phyloP scores from a whole-genome alignment of 2,797 vertebrate genomes.

The Melanotaenia boesemani region DNA sequence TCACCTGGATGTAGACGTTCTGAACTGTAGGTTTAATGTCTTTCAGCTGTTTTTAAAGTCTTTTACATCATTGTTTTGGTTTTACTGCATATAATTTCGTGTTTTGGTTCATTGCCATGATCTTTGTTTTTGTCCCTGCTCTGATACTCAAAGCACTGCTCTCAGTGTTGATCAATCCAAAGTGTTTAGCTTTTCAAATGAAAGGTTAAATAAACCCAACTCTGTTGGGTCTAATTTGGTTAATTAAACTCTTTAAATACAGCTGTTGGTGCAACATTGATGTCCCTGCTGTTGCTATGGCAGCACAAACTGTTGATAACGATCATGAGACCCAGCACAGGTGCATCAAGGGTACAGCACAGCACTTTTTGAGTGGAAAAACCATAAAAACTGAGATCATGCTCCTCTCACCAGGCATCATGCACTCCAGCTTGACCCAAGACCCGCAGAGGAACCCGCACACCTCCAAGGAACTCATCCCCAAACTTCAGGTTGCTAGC shows the following conservation, averaged over 20 bases:
- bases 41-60: too few species aligned
- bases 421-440: constrained; percentile 91
- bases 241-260: neutral
- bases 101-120: too few species aligned
- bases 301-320: neutral
- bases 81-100: too few species aligned
- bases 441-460: constrained; percentile 91
- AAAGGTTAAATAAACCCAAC: too few species aligned
- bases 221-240: neutral
- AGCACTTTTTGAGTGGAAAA: neutral
- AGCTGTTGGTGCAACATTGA: too few species aligned
- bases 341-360: neutral
- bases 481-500: constrained; percentile 99
- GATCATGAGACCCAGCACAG: neutral
- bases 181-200: too few species aligned
- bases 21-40: too few species aligned
- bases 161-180: too few species aligned
- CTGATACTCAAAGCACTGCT: too few species aligned
- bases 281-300: neutral
- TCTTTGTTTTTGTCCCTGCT: too few species aligned
- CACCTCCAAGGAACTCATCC: constrained; percentile 96
- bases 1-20: too few species aligned
- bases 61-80: too few species aligned
- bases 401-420: constrained; percentile 91
- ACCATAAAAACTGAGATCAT: neutral